These are phyloP conservation scores for Stenchaetothrips biformis DNA, from an alignment of 2,888 invertebrate genomes.

Conservation along the genomic window DNA sequence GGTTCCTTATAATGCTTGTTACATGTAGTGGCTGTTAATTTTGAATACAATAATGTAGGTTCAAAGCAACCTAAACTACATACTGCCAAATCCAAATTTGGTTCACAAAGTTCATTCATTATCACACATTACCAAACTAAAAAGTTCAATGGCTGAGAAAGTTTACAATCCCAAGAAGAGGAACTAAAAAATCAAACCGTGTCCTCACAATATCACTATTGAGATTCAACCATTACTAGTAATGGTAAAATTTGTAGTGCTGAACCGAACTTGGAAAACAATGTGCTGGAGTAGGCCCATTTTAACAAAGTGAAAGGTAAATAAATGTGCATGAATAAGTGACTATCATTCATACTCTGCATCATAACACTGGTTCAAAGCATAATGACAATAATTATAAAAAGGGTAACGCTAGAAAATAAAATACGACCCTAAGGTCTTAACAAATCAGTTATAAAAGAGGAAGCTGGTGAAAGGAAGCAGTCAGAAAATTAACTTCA, in stretches of 20 bases:
- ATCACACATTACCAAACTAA: neutral
- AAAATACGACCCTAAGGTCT: neutral
- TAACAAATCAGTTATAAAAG: neutral
- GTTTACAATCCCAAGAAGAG: neutral
- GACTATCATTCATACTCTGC: neutral
- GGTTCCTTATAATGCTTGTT: no score
- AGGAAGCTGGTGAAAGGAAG: slow-evolving; percentile 12
- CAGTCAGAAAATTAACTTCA: neutral
- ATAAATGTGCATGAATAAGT: no score
- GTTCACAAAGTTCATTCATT: neutral
- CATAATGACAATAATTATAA: neutral
- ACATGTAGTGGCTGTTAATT: no score
- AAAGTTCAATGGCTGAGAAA: neutral
- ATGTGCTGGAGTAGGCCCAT: neutral
- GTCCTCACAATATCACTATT: neutral
- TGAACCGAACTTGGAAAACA: neutral
- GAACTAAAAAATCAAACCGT: neutral
- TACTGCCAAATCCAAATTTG: neutral
- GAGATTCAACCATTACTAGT: neutral
- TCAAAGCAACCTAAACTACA: neutral
- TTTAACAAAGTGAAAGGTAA: neutral
- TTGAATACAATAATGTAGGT: no score
- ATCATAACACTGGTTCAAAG: neutral
- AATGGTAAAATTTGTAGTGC: neutral
- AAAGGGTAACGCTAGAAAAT: slow-evolving; percentile 1